Conservation (phyloP, 2,797 vertebrate species). For the Falco columbarius region DNA sequence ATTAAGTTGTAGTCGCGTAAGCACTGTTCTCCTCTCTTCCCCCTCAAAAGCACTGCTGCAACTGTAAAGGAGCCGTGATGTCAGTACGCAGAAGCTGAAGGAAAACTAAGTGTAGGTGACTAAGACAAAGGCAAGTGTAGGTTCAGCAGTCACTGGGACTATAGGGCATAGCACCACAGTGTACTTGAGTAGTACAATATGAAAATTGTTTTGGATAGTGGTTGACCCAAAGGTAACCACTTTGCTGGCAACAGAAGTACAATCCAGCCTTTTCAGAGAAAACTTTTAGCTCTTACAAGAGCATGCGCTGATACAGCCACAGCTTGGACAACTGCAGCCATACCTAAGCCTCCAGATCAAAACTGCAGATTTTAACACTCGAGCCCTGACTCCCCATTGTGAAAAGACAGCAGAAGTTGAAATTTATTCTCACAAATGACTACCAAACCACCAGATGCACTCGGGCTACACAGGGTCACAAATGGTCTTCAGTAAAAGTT, state of each 20-base stretch:
- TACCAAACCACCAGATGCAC: neutral
- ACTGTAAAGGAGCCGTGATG: neutral
- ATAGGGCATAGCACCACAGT: neutral
- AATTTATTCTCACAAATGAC: neutral
- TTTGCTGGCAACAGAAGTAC: neutral
- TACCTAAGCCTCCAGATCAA: neutral
- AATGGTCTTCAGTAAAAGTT: neutral
- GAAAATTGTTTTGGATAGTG: neutral
- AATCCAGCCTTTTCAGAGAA: neutral
- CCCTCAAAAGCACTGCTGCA: rapidly evolving
- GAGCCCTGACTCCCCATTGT: neutral
- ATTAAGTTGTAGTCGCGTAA: neutral
- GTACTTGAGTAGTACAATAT: rapidly evolving
- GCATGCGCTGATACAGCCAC: neutral
- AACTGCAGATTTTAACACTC: neutral
- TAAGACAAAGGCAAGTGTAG: neutral
- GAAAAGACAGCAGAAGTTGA: neutral
- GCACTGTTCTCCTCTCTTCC: neutral
- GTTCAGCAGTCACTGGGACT: neutral
- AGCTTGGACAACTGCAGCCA: neutral
- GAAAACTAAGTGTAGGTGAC: neutral
- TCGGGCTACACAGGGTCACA: neutral
- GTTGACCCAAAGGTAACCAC: neutral
- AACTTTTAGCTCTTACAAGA: neutral
- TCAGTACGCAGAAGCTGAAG: neutral